Percentiles rank a stretch among this genome's conserved stretches.
Evolutionary conservation across 2,888 invertebrate genomes (phyloP).

Genomic region (Sarcophaga rosellei): DNA sequence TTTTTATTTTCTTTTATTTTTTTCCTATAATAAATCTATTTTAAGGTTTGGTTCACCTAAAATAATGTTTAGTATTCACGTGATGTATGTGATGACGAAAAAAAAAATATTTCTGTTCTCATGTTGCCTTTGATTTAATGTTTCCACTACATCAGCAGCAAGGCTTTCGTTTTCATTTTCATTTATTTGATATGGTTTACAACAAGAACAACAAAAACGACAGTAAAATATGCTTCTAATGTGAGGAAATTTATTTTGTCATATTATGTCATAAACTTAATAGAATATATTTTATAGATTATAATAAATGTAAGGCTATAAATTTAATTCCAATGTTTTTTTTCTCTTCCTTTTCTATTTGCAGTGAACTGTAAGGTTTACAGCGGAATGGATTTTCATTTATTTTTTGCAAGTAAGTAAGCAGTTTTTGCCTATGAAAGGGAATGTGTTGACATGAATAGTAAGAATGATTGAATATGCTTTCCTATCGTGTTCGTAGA

Average conservation of each 20-base stretch:
- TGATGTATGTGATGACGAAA: slow-evolving; percentile 5
- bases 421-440: neutral
- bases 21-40: neutral
- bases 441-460: too few species aligned
- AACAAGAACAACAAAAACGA: neutral
- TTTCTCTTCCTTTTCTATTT: neutral
- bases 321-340: slow-evolving; percentile 21
- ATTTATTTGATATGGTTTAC: neutral
- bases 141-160: neutral
- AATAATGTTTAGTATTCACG: slow-evolving; percentile 33
- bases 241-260: slow-evolving; percentile 47
- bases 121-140: neutral
- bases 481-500: too few species aligned
- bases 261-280: slow-evolving; percentile 43
- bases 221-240: slow-evolving; percentile 28
- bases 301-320: slow-evolving; percentile 37
- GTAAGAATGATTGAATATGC: too few species aligned
- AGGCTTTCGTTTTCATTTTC: neutral
- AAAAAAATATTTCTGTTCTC: slow-evolving; percentile 11
- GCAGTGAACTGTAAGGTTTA: slow-evolving; percentile 5
- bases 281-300: slow-evolving; percentile 28
- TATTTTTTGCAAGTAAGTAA: neutral
- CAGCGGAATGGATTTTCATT: neutral
- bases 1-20: neutral
- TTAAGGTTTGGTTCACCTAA: slow-evolving; percentile 34